Evolutionary conservation across 1,140 invertebrate species (phyloP), one percentile per base, ranked within the genome.

Genomic region (Drosophila obscura): DNA sequence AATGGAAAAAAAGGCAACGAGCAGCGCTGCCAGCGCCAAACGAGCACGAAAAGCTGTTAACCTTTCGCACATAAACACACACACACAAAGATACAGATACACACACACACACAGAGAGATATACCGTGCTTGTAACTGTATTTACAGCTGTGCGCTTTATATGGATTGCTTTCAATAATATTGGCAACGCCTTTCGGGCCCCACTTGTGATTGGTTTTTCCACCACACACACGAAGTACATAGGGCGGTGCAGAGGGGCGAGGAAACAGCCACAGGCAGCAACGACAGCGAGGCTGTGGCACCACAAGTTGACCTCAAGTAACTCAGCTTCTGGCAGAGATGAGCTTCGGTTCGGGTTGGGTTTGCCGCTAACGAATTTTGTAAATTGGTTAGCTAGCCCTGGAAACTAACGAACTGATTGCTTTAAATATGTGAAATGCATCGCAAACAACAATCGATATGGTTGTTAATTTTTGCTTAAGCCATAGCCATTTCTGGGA

Each of bases 131-230:
- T 48, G 51, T 31, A 9, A 49, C 16, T 46, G 19, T 44, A 39
- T 39, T 39, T 39, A 39, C 35, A 39, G 35, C 35, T 39, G 41
- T 59, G 56, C 71, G 46, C 57, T 73, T 66, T 72, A 60, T 73
- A 80, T 80, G 67, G 67, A 80, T 68, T 72, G 72, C 56, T 75
- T 79, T 80, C 77, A 80, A 80, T 80, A 80, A 63, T 80, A 80
- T 80, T 69, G 71, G 77, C 71, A 80, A 80, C 77, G 77, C 77
- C 77, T 80, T 79, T 73, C 64, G 73, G 46, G 55, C 53, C 62
- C 50, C 61, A 79, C 51, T 80, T 73, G 55, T 79, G 67, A 79
- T 74, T 77, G 73, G 74, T 76, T 61, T 77, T 60, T 50, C 60
- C 58, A 57, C 50, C 57, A 73, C 58, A 73, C 35, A 52, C 19